phyloP scores from a whole-genome alignment of 2,888 invertebrate species.

The Lepidocyrtoides sp. region DNA sequence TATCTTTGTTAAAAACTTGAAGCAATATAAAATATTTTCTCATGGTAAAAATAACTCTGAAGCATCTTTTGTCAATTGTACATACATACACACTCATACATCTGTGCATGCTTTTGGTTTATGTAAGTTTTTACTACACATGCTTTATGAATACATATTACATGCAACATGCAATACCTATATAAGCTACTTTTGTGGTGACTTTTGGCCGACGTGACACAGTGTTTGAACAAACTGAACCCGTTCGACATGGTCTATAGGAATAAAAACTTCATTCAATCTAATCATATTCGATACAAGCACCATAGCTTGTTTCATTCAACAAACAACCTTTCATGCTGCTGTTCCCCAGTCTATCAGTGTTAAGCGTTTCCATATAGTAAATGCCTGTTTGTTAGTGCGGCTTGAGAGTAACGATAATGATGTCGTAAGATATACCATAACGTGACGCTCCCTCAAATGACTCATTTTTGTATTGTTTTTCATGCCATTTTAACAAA shows the following conservation, averaged over 20 bases:
- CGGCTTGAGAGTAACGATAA: background rate
- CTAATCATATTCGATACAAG: background rate
- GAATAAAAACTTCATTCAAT: background rate
- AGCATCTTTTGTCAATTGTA: background rate
- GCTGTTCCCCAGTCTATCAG: background rate
- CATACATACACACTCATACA: too few relatives aligned
- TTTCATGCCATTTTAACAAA: constrained; percentile 60
- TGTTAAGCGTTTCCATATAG: too few relatives aligned
- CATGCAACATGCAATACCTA: background rate
- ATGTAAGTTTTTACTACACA: background rate
- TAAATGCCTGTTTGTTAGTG: too few relatives aligned
- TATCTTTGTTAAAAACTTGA: background rate
- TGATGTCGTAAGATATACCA: constrained; percentile 39
- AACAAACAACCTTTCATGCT: too few relatives aligned
- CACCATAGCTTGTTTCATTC: background rate
- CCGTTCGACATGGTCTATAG: background rate
- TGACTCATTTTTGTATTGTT: constrained; percentile 73
- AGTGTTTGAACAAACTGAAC: background rate
- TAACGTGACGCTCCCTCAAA: constrained; percentile 57
- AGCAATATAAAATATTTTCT: constrained; percentile 6
- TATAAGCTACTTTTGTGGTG: background rate
- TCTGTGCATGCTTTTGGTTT: background rate
- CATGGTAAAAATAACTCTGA: background rate
- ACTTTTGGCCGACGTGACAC: background rate
- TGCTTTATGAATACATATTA: background rate